Evolutionary conservation across 2,113 vertebrate species (phyloP), one percentile per base, ranked within the genome.

Genomic region (Suricata suricatta): DNA sequence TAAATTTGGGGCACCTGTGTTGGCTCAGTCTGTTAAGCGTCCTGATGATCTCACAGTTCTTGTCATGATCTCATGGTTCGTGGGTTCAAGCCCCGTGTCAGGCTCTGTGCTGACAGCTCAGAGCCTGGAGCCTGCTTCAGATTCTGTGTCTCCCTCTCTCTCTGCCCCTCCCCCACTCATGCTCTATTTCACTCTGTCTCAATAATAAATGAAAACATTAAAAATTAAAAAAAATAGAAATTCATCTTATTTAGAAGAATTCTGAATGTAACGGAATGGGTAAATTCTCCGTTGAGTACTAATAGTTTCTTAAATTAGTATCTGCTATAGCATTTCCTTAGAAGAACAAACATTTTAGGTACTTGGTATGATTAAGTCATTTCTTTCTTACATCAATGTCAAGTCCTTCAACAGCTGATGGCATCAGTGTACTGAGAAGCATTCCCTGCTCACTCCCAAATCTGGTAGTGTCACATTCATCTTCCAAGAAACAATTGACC

Each of bases 161-260:
- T 50, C 50, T 50, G 50, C 12, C 50, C 50, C 13, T 50, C 50
- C 50, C 50, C 50, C 13, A 14, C 50, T 50, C 50, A 50, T 10
- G 50, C 50, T 50, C 2, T 50, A 3, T 50, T 14, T 50, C 9
- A 13, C 50, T 50, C 50, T 50, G 12, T 50, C 50, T 50, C 50
- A 50, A 50, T 13, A 50, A 50, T 14, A 50, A 14, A 50, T 50
- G 13, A 50, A 50, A 50, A 50, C 50, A 50, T 50, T 50, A 50
- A 50, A 50, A 15, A 3, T 50, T 50, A 0, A 50, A 50, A 50
- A 50, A 50, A 50, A 50, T 50, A 50, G 11, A 50, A 94, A 81
- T 72, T 80, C 41, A 94, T 33, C 44, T 81, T 96, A 90, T 86
- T 89, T 90, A 74, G 72, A 86, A 81, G 54, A 91, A 54, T 81